These are phyloP conservation scores for Ctenochaetus hawaiiensis DNA, from an alignment of 2,797 vertebrate genomes.

Conservation along the genomic window DNA sequence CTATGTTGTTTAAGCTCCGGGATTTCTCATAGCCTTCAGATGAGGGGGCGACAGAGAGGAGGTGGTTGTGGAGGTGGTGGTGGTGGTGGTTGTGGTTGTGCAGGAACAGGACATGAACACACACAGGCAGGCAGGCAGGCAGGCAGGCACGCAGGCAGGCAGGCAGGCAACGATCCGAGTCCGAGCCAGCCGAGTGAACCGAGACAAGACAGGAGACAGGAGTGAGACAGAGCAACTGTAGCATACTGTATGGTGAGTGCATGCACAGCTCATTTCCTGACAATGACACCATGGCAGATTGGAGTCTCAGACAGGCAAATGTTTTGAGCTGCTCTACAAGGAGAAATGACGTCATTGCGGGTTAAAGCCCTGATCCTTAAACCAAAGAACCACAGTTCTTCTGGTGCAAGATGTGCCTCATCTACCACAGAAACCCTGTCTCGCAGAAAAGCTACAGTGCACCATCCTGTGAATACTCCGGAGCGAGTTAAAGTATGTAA, in stretches of 20 bases:
- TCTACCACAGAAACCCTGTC: slow-evolving; percentile 1
- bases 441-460: neutral
- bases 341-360: slow-evolving; percentile 1
- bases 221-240: slow-evolving; percentile 87
- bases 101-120: slow-evolving; percentile 79
- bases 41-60: slow-evolving; percentile 85
- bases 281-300: slow-evolving; percentile 11
- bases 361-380: slow-evolving; percentile 6
- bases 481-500: neutral
- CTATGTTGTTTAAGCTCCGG: slow-evolving; percentile 97
- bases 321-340: slow-evolving; percentile 27
- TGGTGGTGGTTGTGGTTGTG: slow-evolving; percentile 61
- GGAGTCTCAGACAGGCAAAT: slow-evolving; percentile 4
- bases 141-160: slow-evolving; percentile 71
- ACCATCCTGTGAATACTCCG: neutral
- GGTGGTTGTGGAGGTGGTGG: slow-evolving; percentile 53
- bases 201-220: slow-evolving; percentile 85
- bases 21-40: slow-evolving; percentile 97
- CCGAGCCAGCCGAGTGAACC: slow-evolving; percentile 88
- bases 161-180: slow-evolving; percentile 85
- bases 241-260: slow-evolving; percentile 62
- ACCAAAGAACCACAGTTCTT: slow-evolving; percentile 8
- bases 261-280: slow-evolving; percentile 60
- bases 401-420: neutral
- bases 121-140: slow-evolving; percentile 79